A percentile compares a stretch with the other conserved stretches of the same genome.
These are phyloP conservation scores for Clunio marinus DNA, from an alignment of 2,888 invertebrate species.

Conservation along the genomic window DNA sequence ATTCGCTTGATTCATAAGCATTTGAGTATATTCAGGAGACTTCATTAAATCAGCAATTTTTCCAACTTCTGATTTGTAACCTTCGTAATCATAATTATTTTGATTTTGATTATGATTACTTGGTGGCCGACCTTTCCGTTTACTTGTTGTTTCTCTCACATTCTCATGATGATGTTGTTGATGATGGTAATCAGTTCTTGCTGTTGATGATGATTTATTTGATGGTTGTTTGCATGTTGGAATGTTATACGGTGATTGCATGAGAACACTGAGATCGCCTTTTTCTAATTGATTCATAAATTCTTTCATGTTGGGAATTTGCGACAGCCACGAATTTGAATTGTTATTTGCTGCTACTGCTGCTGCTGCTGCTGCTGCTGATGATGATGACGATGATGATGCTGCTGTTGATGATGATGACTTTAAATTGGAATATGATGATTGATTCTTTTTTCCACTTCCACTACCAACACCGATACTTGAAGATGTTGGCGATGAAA, in stretches of 20 bases:
- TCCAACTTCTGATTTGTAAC: constrained; percentile 49
- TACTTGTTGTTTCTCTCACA: background rate
- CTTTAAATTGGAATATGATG: constrained; percentile 15
- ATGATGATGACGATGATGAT: constrained; percentile 42
- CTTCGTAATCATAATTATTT: constrained; percentile 47
- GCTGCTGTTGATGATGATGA: background rate
- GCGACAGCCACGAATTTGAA: constrained; percentile 44
- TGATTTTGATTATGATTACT: background rate
- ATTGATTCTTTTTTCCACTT: constrained; percentile 15
- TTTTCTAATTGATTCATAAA: constrained; percentile 40
- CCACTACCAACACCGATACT: background rate
- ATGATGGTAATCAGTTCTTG: constrained; percentile 23
- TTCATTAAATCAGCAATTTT: constrained; percentile 51
- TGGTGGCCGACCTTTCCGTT: constrained; percentile 36
- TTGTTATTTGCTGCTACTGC: constrained; percentile 40
- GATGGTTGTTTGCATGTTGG: constrained; percentile 30
- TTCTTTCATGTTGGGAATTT: constrained; percentile 40
- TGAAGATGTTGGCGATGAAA: background rate
- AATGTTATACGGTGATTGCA: constrained; percentile 38
- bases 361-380: constrained; percentile 38
- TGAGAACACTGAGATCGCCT: constrained; percentile 39
- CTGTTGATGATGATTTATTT: background rate
- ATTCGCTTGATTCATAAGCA: constrained; percentile 49
- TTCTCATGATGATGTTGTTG: constrained; percentile 8
- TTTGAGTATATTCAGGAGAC: constrained; percentile 51